Conservation (phyloP, 30 jellyfish, hydroid and myxozoan genomes). For the Pseudorhiza aurosa region DNA sequence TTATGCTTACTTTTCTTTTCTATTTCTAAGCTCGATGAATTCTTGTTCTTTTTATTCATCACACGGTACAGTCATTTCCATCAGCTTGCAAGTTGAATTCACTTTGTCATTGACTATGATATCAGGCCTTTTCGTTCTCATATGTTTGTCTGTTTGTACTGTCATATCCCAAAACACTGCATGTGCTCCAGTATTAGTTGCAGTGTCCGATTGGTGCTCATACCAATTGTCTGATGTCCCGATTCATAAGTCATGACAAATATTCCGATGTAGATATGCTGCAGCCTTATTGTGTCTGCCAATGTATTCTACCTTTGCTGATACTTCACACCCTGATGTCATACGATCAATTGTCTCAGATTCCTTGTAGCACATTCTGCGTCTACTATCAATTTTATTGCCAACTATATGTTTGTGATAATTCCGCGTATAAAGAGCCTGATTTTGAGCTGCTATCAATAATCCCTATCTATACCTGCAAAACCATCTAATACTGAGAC, state of each 20-base stretch:
- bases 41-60: no score
- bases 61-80: no score
- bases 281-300: slow-evolving; percentile 16
- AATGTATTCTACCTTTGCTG: slow-evolving; percentile 12
- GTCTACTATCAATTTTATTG: slow-evolving; percentile 2
- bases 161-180: no score
- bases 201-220: not conserved
- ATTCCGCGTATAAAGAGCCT: slow-evolving; percentile 8
- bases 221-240: slow-evolving; percentile 5
- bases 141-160: no score
- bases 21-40: no score
- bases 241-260: not conserved
- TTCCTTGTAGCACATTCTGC: slow-evolving; percentile 1
- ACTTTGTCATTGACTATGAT: no score
- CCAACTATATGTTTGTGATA: slow-evolving; percentile 2
- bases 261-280: not conserved
- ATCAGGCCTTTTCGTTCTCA: no score
- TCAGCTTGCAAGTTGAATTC: no score
- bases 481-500: no score
- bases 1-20: no score
- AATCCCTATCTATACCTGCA: no score
- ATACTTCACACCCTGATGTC: slow-evolving; percentile 23
- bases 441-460: slow-evolving; percentile 1
- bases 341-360: slow-evolving; percentile 7
- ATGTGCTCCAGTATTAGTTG: no score